Conservation (phyloP, 2,113 vertebrate genomes). For the Silurus meridionalis region DNA sequence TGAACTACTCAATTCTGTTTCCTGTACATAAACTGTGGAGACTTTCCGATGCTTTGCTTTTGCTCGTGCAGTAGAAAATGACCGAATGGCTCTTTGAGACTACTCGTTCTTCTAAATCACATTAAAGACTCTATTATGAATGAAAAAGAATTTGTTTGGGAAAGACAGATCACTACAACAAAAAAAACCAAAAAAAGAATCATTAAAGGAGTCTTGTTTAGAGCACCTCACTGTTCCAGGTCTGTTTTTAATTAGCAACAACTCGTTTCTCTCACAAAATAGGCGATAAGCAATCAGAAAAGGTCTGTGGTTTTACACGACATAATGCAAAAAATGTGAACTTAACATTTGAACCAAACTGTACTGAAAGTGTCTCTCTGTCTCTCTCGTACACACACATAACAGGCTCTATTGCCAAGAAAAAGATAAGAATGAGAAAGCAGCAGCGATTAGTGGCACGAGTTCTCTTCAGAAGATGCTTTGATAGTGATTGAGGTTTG, state of each 20-base stretch:
- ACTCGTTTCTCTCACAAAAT: background rate
- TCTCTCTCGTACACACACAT: too few relatives aligned
- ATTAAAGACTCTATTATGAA: too few relatives aligned
- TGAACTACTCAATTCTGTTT: too few relatives aligned
- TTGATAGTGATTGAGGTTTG: background rate
- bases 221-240: background rate
- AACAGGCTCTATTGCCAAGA: background rate
- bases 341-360: background rate
- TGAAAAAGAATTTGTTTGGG: too few relatives aligned
- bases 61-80: too few relatives aligned
- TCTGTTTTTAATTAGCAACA: background rate
- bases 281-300: background rate
- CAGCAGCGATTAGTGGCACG: background rate
- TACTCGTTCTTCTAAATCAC: too few relatives aligned
- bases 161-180: background rate
- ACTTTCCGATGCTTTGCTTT: too few relatives aligned
- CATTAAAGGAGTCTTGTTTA: background rate
- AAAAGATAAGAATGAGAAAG: background rate
- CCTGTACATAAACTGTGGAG: too few relatives aligned
- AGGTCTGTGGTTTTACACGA: background rate
- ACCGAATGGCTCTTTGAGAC: too few relatives aligned
- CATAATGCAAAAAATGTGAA: background rate
- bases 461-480: background rate
- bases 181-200: background rate
- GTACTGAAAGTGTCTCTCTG: background rate